Percentiles rank a stretch among this genome's conserved stretches.
Conservation (phyloP, 2,888 invertebrate genomes). For the Yponomeuta plumbellus region DNA sequence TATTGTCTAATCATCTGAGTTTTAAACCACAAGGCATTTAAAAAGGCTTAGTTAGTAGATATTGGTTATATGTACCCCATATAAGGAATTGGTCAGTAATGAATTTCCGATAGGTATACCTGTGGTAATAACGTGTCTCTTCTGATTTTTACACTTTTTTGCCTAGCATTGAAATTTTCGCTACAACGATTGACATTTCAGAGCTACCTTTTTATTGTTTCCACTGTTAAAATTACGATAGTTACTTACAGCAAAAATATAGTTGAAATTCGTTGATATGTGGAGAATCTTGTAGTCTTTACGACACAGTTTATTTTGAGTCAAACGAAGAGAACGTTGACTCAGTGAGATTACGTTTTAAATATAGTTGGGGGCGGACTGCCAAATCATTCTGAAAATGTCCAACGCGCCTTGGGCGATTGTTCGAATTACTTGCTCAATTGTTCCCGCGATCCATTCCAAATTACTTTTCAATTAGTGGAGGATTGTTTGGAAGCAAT, state of each 20-base stretch:
- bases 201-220: no score
- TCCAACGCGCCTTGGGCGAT: slow-evolving; percentile 43
- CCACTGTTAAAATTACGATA: not conserved
- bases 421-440: slow-evolving; percentile 39
- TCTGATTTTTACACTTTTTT: no score
- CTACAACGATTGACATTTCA: no score
- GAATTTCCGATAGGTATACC: no score
- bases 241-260: not conserved
- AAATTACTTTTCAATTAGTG: slow-evolving; percentile 22
- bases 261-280: not conserved
- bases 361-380: slow-evolving; percentile 71
- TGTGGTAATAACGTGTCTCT: no score
- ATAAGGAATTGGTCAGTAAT: no score
- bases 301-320: slow-evolving; percentile 62
- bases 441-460: slow-evolving; percentile 37
- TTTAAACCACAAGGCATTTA: no score
- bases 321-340: slow-evolving; percentile 68
- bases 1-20: no score
- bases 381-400: slow-evolving; percentile 67
- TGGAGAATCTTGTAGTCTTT: slow-evolving; percentile 15
- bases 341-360: slow-evolving; percentile 74
- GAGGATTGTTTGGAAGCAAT: slow-evolving; percentile 1
- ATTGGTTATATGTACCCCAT: no score
- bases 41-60: no score
- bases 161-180: no score